These are phyloP conservation scores for Rhea pennata DNA, from an alignment of 2,113 vertebrate species.

Conservation along the genomic window DNA sequence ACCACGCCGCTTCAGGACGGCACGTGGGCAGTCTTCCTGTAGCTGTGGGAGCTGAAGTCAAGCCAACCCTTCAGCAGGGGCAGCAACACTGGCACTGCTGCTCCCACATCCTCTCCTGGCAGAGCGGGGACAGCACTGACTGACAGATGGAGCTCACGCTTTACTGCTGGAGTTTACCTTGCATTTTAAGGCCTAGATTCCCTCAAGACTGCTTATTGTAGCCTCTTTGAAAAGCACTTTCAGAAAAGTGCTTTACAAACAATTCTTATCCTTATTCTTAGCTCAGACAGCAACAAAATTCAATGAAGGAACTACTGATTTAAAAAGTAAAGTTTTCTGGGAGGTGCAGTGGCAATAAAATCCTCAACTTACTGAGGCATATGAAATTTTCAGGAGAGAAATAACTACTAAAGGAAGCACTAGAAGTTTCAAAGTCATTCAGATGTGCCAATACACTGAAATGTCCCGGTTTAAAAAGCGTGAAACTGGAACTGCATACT, in stretches of 20 bases:
- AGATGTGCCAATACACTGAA: background rate
- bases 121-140: accelerated
- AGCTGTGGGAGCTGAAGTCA: background rate
- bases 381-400: background rate
- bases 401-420: background rate
- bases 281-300: background rate
- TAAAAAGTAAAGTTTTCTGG: background rate
- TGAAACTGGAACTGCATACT: background rate
- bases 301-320: background rate
- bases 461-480: background rate
- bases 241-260: background rate
- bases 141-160: too few species aligned
- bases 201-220: background rate
- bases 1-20: background rate
- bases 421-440: background rate
- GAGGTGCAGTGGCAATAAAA: background rate
- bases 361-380: background rate
- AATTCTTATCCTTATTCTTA: accelerated
- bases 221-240: background rate
- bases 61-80: background rate
- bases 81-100: accelerated
- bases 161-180: background rate
- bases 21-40: accelerated
- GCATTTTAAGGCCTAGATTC: background rate
- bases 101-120: background rate